Conservation (phyloP, 2,797 vertebrate species). For the Champsocephalus gunnari region DNA sequence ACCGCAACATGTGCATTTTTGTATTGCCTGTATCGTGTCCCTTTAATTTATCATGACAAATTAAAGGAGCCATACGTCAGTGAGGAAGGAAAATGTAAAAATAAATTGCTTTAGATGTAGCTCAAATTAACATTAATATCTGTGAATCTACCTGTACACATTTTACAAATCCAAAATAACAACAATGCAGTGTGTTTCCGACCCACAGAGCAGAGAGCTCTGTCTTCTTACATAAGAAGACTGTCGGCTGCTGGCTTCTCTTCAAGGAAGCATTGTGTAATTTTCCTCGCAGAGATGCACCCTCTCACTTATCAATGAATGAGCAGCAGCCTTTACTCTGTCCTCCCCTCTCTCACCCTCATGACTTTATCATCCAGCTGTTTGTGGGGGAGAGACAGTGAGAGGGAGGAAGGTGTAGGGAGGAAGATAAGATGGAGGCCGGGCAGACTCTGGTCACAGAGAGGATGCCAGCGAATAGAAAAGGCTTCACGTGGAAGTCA, state of each 20-base stretch:
- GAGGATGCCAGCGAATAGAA: conserved; percentile 47
- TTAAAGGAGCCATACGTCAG: not conserved
- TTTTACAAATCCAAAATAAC: conserved; percentile 30
- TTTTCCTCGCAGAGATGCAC: conserved; percentile 51
- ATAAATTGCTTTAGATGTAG: conserved; percentile 7
- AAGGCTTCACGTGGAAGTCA: conserved; percentile 73
- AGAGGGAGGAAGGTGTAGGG: not conserved
- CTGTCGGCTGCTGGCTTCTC: conserved; percentile 49
- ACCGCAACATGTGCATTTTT: too few species aligned
- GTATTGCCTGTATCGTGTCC: too few species aligned
- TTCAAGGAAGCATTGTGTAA: conserved; percentile 57
- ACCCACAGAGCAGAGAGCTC: conserved; percentile 27
- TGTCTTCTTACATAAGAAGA: conserved; percentile 46
- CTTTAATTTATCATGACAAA: not conserved
- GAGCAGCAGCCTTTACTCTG: conserved; percentile 32
- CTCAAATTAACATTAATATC: not conserved
- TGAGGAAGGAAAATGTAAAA: not conserved
- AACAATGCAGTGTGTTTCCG: conserved; percentile 1
- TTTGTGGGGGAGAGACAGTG: conserved; percentile 26
- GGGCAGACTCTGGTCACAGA: conserved; percentile 57
- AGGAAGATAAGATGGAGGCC: conserved; percentile 25
- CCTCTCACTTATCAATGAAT: conserved; percentile 61
- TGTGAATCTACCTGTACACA: not conserved
- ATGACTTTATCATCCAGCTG: conserved; percentile 18
- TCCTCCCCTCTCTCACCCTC: conserved; percentile 16